Conservation (phyloP, 2,113 vertebrate species). For the Harpagus bidentatus region DNA sequence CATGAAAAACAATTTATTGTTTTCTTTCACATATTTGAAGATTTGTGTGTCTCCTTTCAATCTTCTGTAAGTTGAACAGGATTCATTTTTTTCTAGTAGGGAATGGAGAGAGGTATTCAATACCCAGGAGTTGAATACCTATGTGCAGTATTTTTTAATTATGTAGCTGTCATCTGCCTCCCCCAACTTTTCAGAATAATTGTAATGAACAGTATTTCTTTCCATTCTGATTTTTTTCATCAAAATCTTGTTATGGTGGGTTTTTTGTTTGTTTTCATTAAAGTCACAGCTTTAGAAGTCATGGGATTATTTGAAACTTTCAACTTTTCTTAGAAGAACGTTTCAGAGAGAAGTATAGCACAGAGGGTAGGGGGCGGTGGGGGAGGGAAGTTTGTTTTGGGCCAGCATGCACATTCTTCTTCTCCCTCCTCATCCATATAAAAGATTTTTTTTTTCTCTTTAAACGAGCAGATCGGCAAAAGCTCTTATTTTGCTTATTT, state of each 20-base stretch:
- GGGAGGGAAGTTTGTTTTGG: not conserved
- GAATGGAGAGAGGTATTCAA: not conserved
- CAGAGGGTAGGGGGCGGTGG: not conserved
- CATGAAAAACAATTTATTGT: not conserved
- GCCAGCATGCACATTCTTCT: not conserved
- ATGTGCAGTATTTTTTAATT: not conserved
- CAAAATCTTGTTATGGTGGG: not conserved
- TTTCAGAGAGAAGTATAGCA: not conserved
- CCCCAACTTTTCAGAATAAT: not conserved
- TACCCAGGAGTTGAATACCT: not conserved
- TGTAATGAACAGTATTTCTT: not conserved
- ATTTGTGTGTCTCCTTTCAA: not conserved
- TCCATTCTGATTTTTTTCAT: not conserved
- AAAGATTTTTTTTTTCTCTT: not conserved
- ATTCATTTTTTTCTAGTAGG: not conserved
- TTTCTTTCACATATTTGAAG: not conserved
- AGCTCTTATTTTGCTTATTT: not conserved
- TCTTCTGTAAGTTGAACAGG: not conserved
- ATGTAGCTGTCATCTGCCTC: not conserved
- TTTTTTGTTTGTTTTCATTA: not conserved
- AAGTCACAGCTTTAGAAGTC: not conserved
- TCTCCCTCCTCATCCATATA: not conserved
- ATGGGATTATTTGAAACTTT: not conserved
- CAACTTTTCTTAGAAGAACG: not conserved
- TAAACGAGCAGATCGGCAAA: not conserved